Evolutionary conservation across 2,797 vertebrate genomes (phyloP), one percentile per base, ranked within the genome.

Genomic region (Sparus aurata): DNA sequence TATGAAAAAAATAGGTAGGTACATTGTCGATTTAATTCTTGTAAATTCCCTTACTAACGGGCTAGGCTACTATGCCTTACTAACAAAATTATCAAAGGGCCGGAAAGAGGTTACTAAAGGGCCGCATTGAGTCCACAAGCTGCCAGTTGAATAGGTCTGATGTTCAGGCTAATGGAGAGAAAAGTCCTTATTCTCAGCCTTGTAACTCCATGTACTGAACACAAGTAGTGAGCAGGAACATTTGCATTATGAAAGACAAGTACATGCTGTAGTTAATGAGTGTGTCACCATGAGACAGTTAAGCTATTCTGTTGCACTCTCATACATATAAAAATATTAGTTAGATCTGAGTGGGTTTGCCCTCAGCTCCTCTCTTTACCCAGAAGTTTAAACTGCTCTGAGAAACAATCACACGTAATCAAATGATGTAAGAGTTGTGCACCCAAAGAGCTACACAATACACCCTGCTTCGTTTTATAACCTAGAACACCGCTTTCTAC

Each of bases 391-490:
- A 69, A 52, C 23, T 4, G 15, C 60, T 80, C 12, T 47, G 13
- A 1, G 58, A 74, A 55, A 58, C 43, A 27, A 13, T 80, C 54
- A 12, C 12, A 25, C 4, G 17, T 64, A 63, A 61, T 75, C 9
- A 65, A 52, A 72, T 22, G 12, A 52, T 59, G 46, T 34, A 62
- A 55, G 52, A 64, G 54, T 25, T 27, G 53, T 59, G 41, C 53
- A 17, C 41, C 27, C 10, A n/a, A 20, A 17, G 3, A 64, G 60
- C 27, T 23, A 3, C 17, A 47, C 45, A 73, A 73, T 34, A 77
- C 77, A 64, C 58, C 10, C 67, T 12, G 41, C 27, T 65, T 66
- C 22, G 38, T 62, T 69, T 77, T 54, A 45, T 61, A 67, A 62
- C 58, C 17, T 13, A 12, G 9, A 64, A 57, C 69, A 52, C 45